Evolutionary conservation across 2,797 vertebrate genomes (phyloP), one percentile per base, ranked within the genome.

Genomic region (Gadopsis bispinosus): DNA sequence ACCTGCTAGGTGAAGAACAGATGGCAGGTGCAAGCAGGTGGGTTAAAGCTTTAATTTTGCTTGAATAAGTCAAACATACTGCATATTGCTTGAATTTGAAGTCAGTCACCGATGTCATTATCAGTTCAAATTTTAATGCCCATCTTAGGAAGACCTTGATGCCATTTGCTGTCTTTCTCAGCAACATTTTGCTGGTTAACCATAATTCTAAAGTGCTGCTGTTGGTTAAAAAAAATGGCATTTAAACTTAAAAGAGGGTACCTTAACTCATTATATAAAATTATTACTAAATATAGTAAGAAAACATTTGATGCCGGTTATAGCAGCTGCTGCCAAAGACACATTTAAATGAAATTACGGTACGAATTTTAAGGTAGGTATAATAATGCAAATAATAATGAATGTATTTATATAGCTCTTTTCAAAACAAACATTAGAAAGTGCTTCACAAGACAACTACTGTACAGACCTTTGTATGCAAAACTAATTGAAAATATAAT

Each of bases 111-210:
- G 19, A 20, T 63, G 61, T 63, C 45, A 41, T 37, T 48, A 51
- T 37, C 41, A 63, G 19, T 64, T 55, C 3, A 63, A 48, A 14
- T 69, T 16, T 47, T 61, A 4, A 76, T 62, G 33, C 59, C 22
- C 22, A 22, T 58, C n/a, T 68, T 22, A 6, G 4, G 10, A 41
- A n/a, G 37, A 39, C n/a, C 9, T 16, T 8, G 6, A n/a, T 16
- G 17, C 5, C 7, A 26, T 26, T 26, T n/a, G n/a, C n/a, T 13
- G 17, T 33, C 11, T 29, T 51, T 50, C 35, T 33, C 50, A 47
- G 72, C 10, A 66, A 26, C 16, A 73, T 20, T 41, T 29, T 51
- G 33, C 11, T 39, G 11, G 6, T 53, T 16, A 4, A 29, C 3
- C 8, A n/a, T 65, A 11, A 48, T 12, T n/a, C n/a, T 39, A 5